Evolutionary conservation across 2,888 invertebrate species (phyloP).

Genomic region (Oithona nana): DNA sequence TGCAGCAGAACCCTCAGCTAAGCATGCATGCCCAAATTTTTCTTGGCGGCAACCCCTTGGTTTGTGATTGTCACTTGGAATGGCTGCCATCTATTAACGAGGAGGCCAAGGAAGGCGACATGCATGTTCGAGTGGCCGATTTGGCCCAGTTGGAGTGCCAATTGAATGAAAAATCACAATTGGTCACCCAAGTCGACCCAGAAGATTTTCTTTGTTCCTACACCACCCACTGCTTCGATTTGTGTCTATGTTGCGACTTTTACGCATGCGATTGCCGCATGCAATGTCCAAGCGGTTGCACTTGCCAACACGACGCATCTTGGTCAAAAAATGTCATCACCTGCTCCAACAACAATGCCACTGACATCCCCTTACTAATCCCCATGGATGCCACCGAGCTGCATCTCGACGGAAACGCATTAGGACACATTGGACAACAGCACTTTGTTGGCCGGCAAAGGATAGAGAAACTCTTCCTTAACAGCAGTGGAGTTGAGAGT

Average conservation of each 20-base stretch:
- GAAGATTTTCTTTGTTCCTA: conserved; percentile 67
- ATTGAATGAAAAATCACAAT: not conserved
- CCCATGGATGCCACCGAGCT: conserved; percentile 92
- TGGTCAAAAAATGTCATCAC: conserved; percentile 86
- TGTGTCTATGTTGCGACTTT: conserved; percentile 89
- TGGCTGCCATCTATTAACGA: conserved; percentile 83
- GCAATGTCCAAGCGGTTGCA: conserved; percentile 83
- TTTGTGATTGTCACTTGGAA: conserved; percentile 86
- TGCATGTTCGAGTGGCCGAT: conserved; percentile 31
- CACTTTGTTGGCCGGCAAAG: conserved; percentile 81
- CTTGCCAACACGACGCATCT: conserved; percentile 80
- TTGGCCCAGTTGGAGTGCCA: not conserved
- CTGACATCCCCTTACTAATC: conserved; percentile 58
- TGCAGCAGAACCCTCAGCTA: conserved; percentile 24
- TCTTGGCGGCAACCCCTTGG: conserved; percentile 80
- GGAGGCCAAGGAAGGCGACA: conserved; percentile 57
- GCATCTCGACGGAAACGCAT: conserved; percentile 76
- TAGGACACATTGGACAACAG: conserved; percentile 66
- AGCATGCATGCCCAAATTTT: conserved; percentile 71
- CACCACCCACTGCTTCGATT: conserved; percentile 76
- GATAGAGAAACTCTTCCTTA: conserved; percentile 63
- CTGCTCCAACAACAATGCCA: conserved; percentile 61
- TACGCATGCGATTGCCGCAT: conserved; percentile 94
- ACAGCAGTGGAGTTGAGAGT: conserved; percentile 64
- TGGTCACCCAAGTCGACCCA: not conserved